Evolutionary conservation across 2,888 invertebrate genomes (phyloP).

Genomic region (Onchidella celtica): DNA sequence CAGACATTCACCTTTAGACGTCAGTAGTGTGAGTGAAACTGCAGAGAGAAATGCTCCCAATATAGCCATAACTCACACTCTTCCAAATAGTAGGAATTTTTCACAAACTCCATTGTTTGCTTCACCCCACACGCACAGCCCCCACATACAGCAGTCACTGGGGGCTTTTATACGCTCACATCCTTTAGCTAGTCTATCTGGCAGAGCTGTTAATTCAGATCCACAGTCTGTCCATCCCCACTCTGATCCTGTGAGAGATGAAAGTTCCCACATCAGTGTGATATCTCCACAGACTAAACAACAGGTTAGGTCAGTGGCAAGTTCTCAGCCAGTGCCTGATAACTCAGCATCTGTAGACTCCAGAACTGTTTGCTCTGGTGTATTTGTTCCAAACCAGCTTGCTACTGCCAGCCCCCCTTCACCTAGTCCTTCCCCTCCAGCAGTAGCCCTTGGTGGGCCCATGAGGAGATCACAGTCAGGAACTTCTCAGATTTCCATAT

Average conservation of each 20-base stretch:
- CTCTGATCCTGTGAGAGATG: too few species aligned
- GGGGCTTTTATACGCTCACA: conserved; percentile 27
- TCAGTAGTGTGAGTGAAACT: not conserved
- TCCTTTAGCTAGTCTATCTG: not conserved
- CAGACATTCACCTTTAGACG: too few species aligned
- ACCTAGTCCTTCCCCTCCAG: not conserved
- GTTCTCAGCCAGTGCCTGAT: not conserved
- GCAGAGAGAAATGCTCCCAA: not conserved
- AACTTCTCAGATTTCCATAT: conserved; percentile 58
- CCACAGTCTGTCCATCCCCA: too few species aligned
- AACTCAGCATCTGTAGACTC: too few species aligned
- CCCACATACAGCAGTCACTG: not conserved
- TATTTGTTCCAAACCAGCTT: not conserved
- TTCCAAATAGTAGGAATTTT: not conserved
- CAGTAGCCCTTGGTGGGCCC: not conserved
- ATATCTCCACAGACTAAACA: not conserved
- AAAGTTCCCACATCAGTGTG: too few species aligned
- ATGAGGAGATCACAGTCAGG: conserved; percentile 61
- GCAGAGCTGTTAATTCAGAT: too few species aligned
- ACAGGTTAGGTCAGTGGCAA: not conserved
- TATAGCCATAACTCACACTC: not conserved
- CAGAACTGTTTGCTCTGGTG: too few species aligned
- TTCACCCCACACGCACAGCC: not conserved
- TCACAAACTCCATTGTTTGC: not conserved
- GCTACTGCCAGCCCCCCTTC: not conserved